phyloP scores from a whole-genome alignment of 30 jellyfish, hydroid and myxozoan genomes.

The Pseudorhiza aurosa region DNA sequence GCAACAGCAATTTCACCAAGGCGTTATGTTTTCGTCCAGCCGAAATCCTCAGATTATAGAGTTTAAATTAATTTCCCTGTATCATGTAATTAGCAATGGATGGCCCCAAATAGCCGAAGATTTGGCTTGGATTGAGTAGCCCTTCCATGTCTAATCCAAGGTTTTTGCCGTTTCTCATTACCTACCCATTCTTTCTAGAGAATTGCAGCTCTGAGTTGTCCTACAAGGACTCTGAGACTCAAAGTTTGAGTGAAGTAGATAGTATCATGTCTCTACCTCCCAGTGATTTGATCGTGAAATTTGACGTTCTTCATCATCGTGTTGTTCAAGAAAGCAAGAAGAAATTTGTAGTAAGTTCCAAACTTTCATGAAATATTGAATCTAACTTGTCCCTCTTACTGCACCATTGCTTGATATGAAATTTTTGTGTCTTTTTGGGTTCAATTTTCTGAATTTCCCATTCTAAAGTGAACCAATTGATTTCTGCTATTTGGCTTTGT shows the following conservation, averaged over 20 bases:
- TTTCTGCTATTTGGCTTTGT: slow-evolving; percentile 62
- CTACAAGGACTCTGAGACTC: background rate
- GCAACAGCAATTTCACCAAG: no score
- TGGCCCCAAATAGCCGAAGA: no score
- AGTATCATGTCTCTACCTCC: slow-evolving; percentile 85
- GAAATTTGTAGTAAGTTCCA: slow-evolving; percentile 67
- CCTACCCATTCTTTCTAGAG: no score
- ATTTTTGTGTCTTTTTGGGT: background rate
- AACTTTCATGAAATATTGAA: background rate
- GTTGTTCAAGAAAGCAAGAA: slow-evolving; percentile 68
- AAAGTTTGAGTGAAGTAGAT: slow-evolving; percentile 57
- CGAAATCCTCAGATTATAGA: no score
- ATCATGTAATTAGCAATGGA: no score
- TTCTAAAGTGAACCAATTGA: no score
- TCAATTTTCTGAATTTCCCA: background rate
- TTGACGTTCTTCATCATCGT: slow-evolving; percentile 71
- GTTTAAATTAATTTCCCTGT: no score
- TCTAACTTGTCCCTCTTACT: no score
- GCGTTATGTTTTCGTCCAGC: no score
- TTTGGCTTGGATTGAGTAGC: no score
- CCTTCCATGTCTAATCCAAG: no score
- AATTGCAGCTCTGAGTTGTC: background rate
- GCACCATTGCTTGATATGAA: background rate
- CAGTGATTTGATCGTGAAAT: slow-evolving; percentile 70
- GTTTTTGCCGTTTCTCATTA: no score